These are phyloP conservation scores for Anthoscopus minutus DNA, from an alignment of 2,113 vertebrate genomes.

Conservation along the genomic window DNA sequence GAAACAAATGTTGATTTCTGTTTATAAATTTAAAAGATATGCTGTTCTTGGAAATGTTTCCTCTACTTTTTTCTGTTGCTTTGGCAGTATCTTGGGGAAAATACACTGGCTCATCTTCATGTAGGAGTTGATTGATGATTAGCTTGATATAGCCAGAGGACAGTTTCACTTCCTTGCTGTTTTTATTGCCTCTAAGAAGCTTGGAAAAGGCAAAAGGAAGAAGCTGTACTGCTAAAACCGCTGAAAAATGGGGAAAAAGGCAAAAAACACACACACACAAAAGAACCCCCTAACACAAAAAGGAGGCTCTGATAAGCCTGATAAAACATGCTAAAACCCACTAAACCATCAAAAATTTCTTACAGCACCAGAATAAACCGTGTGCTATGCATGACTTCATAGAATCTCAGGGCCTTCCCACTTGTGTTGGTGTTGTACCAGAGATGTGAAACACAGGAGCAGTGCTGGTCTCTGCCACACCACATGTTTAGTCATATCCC, in stretches of 20 bases:
- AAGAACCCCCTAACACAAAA: background rate
- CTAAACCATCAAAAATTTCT: background rate
- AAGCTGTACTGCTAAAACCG: background rate
- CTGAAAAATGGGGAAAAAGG: background rate
- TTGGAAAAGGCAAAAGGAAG: background rate
- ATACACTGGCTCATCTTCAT: background rate
- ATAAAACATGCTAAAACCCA: background rate
- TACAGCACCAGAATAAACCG: background rate
- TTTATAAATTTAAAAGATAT: background rate
- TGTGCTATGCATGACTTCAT: background rate
- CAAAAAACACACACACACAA: rapidly evolving
- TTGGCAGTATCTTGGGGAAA: background rate
- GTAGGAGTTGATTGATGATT: background rate
- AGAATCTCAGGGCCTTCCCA: background rate
- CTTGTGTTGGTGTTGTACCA: background rate
- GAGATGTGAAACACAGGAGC: background rate
- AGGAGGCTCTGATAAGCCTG: background rate
- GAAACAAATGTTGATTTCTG: background rate
- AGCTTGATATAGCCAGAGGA: background rate
- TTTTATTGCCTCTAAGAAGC: background rate
- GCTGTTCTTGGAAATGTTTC: background rate
- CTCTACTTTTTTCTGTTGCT: background rate
- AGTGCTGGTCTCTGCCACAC: background rate
- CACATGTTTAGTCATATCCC: rapidly evolving
- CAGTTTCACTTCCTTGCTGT: background rate